Conservation (phyloP, 2,888 invertebrate genomes). For the Hydropsyche betteni region DNA sequence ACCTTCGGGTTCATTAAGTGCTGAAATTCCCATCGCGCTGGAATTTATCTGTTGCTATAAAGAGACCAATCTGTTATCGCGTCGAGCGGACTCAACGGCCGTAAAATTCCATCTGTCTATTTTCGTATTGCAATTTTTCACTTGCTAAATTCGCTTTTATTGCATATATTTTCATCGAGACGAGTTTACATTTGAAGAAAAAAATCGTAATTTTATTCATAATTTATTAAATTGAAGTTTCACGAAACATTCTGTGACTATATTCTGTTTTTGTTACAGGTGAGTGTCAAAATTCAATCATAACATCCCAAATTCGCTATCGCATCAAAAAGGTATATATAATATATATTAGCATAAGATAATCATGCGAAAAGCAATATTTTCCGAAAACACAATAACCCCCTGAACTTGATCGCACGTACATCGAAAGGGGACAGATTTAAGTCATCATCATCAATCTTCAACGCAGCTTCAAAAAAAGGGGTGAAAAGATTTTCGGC, state of each 20-base stretch:
- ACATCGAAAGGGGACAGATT: not conserved
- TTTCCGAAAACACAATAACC: not conserved
- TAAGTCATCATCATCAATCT: constrained; percentile 20
- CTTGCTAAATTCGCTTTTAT: constrained; percentile 14
- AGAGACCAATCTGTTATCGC: constrained; percentile 37
- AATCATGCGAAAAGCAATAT: no score
- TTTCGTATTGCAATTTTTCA: constrained; percentile 21
- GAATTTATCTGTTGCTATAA: constrained; percentile 37
- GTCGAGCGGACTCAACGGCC: constrained; percentile 23
- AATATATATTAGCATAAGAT: no score
- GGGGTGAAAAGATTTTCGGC: no score
- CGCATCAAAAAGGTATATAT: no score
- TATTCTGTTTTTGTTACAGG: no score
- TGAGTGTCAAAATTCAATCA: no score
- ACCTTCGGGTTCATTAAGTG: constrained; percentile 30
- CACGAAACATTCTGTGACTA: no score
- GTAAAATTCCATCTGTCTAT: constrained; percentile 27
- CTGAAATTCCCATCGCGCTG: constrained; percentile 28
- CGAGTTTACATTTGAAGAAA: no score
- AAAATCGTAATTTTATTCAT: no score
- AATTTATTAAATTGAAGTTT: no score
- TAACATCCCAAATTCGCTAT: no score
- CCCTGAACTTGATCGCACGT: not conserved
- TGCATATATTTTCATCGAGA: not conserved
- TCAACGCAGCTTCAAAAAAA: not conserved